A percentile compares a stretch with the other conserved stretches of the same genome.
These are phyloP conservation scores for Dendrocincla fuliginosa DNA, from an alignment of 2,797 vertebrate species.

Conservation along the genomic window DNA sequence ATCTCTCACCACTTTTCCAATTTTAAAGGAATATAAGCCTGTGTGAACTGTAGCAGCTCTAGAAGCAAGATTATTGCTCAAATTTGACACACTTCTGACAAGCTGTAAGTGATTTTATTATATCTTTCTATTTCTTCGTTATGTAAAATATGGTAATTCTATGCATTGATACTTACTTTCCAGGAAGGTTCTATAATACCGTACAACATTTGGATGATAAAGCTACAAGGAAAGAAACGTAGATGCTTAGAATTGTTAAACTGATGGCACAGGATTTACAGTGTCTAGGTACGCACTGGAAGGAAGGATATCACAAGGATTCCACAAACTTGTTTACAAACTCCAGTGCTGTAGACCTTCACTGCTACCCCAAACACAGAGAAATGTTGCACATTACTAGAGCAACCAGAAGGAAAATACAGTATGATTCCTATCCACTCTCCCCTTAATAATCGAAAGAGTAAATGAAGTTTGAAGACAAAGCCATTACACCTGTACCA, in stretches of 20 bases:
- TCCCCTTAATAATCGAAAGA: not conserved
- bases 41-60: not conserved
- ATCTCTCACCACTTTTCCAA: not conserved
- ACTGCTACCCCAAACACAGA: not conserved
- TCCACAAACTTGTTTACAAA: not conserved
- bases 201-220: slow-evolving; percentile 89
- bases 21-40: not conserved
- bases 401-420: not conserved
- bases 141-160: not conserved
- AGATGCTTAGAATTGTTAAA: not conserved
- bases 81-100: not conserved
- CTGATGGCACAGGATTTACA: not conserved
- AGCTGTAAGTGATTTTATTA: not conserved
- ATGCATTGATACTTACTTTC: slow-evolving; percentile 83
- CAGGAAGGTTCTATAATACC: slow-evolving; percentile 91
- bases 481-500: not conserved
- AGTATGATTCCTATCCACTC: not conserved
- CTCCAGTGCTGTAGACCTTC: not conserved
- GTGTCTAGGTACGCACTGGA: not conserved
- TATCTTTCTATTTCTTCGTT: not conserved
- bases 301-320: not conserved
- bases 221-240: slow-evolving; percentile 78
- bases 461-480: not conserved
- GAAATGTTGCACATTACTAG: not conserved
- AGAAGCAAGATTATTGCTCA: not conserved